These are phyloP conservation scores for Andrena hattorfiana DNA, from an alignment of 2,888 invertebrate species.

Conservation along the genomic window DNA sequence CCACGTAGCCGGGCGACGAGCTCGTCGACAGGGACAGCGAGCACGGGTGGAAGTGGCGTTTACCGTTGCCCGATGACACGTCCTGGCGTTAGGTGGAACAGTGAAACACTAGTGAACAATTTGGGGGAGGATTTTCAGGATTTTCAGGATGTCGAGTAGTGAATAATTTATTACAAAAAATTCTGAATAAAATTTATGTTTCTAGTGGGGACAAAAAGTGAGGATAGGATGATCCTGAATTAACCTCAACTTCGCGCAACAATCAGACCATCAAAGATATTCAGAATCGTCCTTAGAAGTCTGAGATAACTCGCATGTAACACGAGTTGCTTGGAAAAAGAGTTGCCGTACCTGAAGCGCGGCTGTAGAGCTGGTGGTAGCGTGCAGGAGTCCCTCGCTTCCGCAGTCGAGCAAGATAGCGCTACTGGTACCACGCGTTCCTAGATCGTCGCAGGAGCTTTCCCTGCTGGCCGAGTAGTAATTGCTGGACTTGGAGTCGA, in stretches of 20 bases:
- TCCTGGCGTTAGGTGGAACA: slow-evolving; percentile 58
- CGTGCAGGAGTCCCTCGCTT: slow-evolving; percentile 79
- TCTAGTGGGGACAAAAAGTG: no score
- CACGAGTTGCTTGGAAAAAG: no score
- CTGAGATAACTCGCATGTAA: no score
- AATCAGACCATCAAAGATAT: no score
- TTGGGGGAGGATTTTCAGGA: no score
- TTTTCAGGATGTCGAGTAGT: no score
- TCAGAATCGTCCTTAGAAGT: no score
- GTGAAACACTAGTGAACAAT: neutral
- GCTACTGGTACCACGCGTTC: slow-evolving; percentile 81
- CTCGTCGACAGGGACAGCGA: slow-evolving; percentile 76
- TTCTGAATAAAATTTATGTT: no score
- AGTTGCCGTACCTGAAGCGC: slow-evolving; percentile 72
- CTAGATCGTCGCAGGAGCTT: slow-evolving; percentile 82
- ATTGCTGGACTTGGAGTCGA: slow-evolving; percentile 78
- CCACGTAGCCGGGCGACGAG: slow-evolving; percentile 82
- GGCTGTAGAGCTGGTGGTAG: slow-evolving; percentile 78
- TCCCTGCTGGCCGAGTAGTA: slow-evolving; percentile 81
- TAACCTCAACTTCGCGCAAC: no score
- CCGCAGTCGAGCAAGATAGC: slow-evolving; percentile 83
- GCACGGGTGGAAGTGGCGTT: slow-evolving; percentile 80
- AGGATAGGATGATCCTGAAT: no score
- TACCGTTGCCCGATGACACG: slow-evolving; percentile 72
- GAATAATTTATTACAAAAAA: no score